Percentiles rank a stretch among this genome's conserved stretches.
Evolutionary conservation across 2,113 vertebrate species (phyloP).

Genomic region (Heloderma charlesbogerti): DNA sequence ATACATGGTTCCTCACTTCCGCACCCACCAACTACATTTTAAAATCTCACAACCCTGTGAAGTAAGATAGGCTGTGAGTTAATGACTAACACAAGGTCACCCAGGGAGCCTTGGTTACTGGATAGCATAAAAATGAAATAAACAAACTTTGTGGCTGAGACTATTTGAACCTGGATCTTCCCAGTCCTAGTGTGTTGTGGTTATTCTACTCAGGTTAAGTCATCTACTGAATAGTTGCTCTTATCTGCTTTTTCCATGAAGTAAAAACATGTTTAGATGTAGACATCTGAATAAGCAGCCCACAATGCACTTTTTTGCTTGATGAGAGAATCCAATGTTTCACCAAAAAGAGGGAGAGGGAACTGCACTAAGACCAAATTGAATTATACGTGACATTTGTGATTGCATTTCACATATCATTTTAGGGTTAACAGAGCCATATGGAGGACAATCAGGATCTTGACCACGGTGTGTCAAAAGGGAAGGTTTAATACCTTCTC

Average conservation of each 20-base stretch:
- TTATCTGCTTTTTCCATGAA: background rate
- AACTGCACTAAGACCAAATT: no score
- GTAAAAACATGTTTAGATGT: background rate
- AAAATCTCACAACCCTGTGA: background rate
- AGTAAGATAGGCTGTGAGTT: background rate
- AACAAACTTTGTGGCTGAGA: no score
- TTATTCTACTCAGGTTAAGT: no score
- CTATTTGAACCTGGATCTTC: no score
- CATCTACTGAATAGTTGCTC: no score
- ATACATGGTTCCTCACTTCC: background rate
- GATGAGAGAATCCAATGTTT: background rate
- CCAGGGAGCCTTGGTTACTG: no score
- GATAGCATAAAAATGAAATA: no score
- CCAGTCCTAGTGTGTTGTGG: no score
- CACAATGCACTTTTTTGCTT: background rate
- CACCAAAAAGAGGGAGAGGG: background rate
- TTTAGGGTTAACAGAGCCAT: background rate
- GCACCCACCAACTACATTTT: background rate
- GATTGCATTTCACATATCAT: background rate
- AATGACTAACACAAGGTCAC: no score
- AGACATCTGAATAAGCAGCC: background rate
- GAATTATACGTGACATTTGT: no score
- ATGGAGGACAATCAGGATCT: background rate
- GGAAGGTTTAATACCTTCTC: background rate
- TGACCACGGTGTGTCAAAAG: background rate